A percentile compares a stretch with the other conserved stretches of the same genome.
Conservation (phyloP, 2,888 invertebrate genomes). For the Phalangium opilio region DNA sequence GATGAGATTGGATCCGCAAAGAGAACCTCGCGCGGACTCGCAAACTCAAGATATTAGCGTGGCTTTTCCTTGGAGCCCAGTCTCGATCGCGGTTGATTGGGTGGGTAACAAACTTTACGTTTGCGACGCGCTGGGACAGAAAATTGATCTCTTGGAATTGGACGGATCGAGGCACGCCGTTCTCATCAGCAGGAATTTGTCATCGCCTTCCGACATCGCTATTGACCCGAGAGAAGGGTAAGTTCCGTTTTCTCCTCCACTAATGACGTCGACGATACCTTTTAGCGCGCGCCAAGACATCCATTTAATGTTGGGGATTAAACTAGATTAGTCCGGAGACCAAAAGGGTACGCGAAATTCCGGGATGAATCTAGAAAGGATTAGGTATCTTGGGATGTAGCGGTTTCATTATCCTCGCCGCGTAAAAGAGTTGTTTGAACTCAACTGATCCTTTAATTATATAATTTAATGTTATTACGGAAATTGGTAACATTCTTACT, state of each 20-base stretch:
- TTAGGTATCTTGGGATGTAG: too few relatives aligned
- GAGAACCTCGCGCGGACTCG: slow-evolving; percentile 5
- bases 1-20: slow-evolving; percentile 18
- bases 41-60: slow-evolving; percentile 39
- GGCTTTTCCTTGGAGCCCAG: slow-evolving; percentile 75
- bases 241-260: slow-evolving; percentile 16
- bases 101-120: slow-evolving; percentile 90
- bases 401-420: too few relatives aligned
- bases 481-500: too few relatives aligned
- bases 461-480: too few relatives aligned
- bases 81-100: slow-evolving; percentile 90
- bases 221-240: slow-evolving; percentile 76
- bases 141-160: slow-evolving; percentile 83
- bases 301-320: neutral
- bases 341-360: too few relatives aligned
- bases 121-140: slow-evolving; percentile 78
- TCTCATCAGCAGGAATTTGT: slow-evolving; percentile 75
- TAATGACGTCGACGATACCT: too few relatives aligned
- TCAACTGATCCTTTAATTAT: too few relatives aligned
- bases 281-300: neutral
- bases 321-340: neutral
- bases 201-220: slow-evolving; percentile 77
- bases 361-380: too few relatives aligned
- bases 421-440: too few relatives aligned
- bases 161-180: slow-evolving; percentile 76